Base-by-base conservation (phyloP, 2,113 vertebrate species). In the Malaclemys terrapin region DNA sequence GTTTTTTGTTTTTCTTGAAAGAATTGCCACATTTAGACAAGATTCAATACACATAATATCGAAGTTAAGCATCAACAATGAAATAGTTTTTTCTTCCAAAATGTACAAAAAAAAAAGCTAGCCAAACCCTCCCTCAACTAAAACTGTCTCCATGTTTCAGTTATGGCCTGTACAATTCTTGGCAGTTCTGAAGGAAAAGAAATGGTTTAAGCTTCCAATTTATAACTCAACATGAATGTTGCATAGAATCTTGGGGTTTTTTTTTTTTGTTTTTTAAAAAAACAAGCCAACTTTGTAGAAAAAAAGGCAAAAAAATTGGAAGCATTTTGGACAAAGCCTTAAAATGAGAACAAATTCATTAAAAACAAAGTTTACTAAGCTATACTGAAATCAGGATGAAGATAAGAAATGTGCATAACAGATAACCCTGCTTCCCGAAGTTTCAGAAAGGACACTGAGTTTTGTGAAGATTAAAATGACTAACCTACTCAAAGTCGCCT, bases 241-340 rank as follows among this genome's bases (percentile, higher is more conserved):
- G 99, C 99, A 99, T 99, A 99, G 99, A 98, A 98, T 98, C 93
- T 96, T 98, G 98, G 97, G 97, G 98, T 97, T 98, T 97, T 94
- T 96, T 97, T 95, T 72, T 42, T 56, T 54, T 14, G 13, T 14
- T 50, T 50, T 50, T 50, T 50, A 5, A 53, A 53, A 91, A 82
- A 97, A 97, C 90, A 65, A 98, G 97, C 96, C 96, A 97, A 97
- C 96, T 93, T 92, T 57, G 88, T 94, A 95, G 90, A 93, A 96
- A 92, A 82, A 97, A 98, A 96, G 91, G 82, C 20, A 90, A 93
- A 94, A 79, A 42, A 78, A 45, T 87, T 94, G 96, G 96, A 97
- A 97, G 96, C 97, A 94, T 96, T 96, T 95, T 12, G 17, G 91
- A 96, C 95, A 94, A 87, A 96, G 85, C 95, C 94, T 94, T 96